phyloP scores from a whole-genome alignment of 2,113 vertebrate genomes.

The Oceanites oceanicus region DNA sequence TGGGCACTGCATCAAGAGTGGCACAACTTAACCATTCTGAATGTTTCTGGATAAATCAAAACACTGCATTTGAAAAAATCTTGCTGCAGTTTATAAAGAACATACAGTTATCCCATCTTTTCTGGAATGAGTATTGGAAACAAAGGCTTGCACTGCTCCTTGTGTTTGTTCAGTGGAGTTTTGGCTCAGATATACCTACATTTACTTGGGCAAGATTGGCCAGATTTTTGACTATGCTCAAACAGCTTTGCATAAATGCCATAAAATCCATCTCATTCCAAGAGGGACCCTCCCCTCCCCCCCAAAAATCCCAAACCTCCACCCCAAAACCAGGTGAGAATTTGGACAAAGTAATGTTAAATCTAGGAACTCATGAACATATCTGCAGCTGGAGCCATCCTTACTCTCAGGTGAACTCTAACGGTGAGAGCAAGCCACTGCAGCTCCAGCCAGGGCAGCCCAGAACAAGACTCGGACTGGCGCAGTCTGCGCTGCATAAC shows the following conservation, averaged over 20 bases:
- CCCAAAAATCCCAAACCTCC: neutral
- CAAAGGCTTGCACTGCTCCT: neutral
- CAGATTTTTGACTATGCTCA: neutral
- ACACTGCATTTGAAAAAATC: neutral
- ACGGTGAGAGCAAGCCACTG: neutral
- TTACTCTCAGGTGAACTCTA: neutral
- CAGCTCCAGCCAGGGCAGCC: neutral
- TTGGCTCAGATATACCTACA: neutral
- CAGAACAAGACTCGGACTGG: neutral
- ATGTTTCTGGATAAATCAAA: neutral
- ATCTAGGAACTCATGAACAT: neutral
- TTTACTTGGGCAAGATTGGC: neutral
- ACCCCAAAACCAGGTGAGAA: neutral
- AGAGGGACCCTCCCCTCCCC: accelerated
- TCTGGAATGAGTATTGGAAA: neutral
- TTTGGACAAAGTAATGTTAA: neutral
- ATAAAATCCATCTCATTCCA: neutral
- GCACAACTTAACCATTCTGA: neutral
- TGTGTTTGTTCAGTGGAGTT: neutral
- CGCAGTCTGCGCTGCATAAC: accelerated
- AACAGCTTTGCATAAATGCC: neutral
- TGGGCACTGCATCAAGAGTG: neutral
- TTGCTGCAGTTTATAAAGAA: neutral
- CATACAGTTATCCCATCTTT: neutral
- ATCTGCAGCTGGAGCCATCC: neutral